A percentile compares a stretch with the other conserved stretches of the same genome.
Evolutionary conservation across 2,113 vertebrate species (phyloP).

Genomic region (Brienomyrus longianalis): DNA sequence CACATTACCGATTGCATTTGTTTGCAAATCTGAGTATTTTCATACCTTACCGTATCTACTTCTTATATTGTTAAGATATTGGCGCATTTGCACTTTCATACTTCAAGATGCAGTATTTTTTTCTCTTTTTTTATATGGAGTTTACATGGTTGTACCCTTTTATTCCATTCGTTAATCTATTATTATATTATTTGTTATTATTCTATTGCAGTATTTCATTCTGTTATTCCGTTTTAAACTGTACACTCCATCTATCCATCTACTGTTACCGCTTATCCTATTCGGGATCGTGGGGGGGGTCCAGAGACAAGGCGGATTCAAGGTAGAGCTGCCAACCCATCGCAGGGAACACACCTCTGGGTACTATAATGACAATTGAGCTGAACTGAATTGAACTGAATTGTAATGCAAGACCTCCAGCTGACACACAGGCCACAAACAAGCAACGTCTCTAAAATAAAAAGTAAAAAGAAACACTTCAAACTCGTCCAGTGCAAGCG

Average conservation of each 20-base stretch:
- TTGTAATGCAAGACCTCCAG: not conserved
- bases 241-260: not conserved
- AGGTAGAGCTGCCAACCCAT: too few relatives aligned
- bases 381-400: not conserved
- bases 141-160: not conserved
- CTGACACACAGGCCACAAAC: not conserved
- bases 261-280: too few relatives aligned
- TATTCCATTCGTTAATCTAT: not conserved
- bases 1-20: not conserved
- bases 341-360: too few relatives aligned
- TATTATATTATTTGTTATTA: not conserved
- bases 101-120: not conserved
- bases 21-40: not conserved
- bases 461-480: not conserved
- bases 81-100: not conserved
- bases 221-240: not conserved
- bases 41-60: not conserved
- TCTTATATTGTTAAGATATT: not conserved
- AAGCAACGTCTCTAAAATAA: not conserved
- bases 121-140: not conserved
- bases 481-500: not conserved
- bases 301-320: too few relatives aligned
- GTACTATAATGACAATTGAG: not conserved
- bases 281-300: too few relatives aligned
- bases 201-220: not conserved